Base-by-base conservation (phyloP, 2,888 invertebrate species). In the Parnassius mnemosyne region DNA sequence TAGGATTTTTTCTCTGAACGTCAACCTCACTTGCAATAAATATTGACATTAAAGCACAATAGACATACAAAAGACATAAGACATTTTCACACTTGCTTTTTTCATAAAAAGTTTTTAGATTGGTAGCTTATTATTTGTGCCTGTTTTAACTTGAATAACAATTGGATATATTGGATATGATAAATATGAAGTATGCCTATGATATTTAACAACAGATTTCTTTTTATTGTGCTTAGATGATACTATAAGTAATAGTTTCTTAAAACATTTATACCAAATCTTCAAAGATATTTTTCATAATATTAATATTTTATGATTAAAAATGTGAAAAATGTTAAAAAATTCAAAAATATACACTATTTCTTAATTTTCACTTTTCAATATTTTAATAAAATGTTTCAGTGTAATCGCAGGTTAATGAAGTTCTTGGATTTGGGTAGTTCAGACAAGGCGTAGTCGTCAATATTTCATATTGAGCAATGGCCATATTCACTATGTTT, bases 21-120 rank as follows among this genome's bases (percentile, higher is more conserved):
- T 16, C 16, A 16, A 42, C 42, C 42, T 42, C 7, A 42, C 10
- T 42, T 7, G 7, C 42, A 42, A 10, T 7, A 42, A 10, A 42
- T 10, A 42, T 10, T 10, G 10, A 42, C 7, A 42, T 46, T 46
- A 42, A 42, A 49, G 43, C 1, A 53, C 20, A 46, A 53, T 16
- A 53, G 57, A 25, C 20, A 42, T 41, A 61, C 53, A 57, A 47
- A 47, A 46, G 47, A 43, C 52, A 53, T 52, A 61, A 47, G 61
- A 25, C 43, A 20, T 49, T 53, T 12, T 20, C n/a, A 61, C 49
- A 61, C 61, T 53, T 20, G 42, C 2, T 12, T 20, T 43, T 13
- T 13, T n/a, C 13, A 5, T 9, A 16, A 25, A 7, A 47, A 47
- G 7, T 3, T 13, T 47, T 47, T 47, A 13, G n/a, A 13, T 47